phyloP scores from a whole-genome alignment of 2,113 vertebrate genomes.

The Brachyhypopomus occidentalis region DNA sequence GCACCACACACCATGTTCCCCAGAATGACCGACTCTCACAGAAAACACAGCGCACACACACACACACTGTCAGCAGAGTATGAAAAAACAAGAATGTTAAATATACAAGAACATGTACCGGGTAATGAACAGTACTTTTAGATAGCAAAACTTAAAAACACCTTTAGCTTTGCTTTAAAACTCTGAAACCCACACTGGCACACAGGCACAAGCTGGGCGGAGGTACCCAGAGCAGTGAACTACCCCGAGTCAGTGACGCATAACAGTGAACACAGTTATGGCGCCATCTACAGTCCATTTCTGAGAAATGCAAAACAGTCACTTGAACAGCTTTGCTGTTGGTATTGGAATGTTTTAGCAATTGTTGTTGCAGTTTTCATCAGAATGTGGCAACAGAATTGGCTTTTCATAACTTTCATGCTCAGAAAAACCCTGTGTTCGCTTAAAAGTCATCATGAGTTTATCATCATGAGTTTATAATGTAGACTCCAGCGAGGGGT shows the following conservation, averaged over 20 bases:
- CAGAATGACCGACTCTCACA: not conserved
- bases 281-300: slow-evolving; percentile 45
- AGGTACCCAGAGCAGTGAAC: not conserved
- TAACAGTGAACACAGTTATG: slow-evolving; percentile 4
- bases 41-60: too few relatives aligned
- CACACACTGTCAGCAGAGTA: not conserved
- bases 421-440: not conserved
- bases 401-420: too few relatives aligned
- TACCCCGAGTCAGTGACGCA: not conserved
- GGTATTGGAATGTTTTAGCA: too few relatives aligned
- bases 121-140: not conserved
- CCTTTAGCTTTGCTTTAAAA: not conserved
- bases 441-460: slow-evolving; percentile 37
- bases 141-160: not conserved
- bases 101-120: not conserved
- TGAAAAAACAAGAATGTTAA: not conserved
- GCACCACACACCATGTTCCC: slow-evolving; percentile 76
- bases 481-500: slow-evolving; percentile 81
- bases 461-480: slow-evolving; percentile 74
- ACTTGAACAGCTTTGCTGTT: not conserved
- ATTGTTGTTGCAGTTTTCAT: too few relatives aligned
- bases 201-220: not conserved
- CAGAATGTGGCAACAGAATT: too few relatives aligned
- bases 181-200: not conserved
- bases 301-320: not conserved